phyloP scores from a whole-genome alignment of 2,797 vertebrate genomes.

The Pygocentrus nattereri region DNA sequence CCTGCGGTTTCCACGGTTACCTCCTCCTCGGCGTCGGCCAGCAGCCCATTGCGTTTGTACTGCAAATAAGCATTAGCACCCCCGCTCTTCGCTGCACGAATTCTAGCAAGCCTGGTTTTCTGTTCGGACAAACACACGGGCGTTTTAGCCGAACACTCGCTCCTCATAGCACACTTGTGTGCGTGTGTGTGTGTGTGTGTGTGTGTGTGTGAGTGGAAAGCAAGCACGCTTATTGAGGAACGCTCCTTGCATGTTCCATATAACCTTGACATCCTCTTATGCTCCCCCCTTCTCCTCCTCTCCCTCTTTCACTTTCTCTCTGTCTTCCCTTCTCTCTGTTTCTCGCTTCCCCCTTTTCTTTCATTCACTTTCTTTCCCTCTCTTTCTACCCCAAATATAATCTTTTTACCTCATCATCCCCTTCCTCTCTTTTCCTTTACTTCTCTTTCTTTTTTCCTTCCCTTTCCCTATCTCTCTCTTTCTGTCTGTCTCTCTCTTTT shows the following conservation, averaged over 20 bases:
- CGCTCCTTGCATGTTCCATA: neutral
- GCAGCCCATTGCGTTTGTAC: constrained; percentile 96
- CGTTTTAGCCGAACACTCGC: constrained; percentile 59
- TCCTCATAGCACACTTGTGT: constrained; percentile 12
- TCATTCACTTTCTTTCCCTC: neutral
- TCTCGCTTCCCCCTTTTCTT: neutral
- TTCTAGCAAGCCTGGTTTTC: constrained; percentile 97
- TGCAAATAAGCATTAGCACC: constrained; percentile 98
- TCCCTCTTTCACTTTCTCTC: neutral
- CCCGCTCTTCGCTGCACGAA: constrained; percentile 92
- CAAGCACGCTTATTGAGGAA: neutral
- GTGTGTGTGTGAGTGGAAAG: constrained; percentile 19
- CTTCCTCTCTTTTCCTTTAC: neutral
- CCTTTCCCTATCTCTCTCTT: neutral
- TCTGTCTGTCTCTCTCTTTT: neutral
- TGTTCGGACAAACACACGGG: constrained; percentile 81
- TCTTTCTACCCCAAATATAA: neutral
- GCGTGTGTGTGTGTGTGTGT: constrained; percentile 26
- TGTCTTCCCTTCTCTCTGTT: neutral
- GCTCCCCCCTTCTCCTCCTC: no score
- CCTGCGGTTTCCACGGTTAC: constrained; percentile 75
- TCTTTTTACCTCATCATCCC: neutral
- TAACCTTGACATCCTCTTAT: neutral
- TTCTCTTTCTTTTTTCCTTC: neutral
- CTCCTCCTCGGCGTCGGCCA: constrained; percentile 89